Conservation (phyloP, 1,140 invertebrate species). For the Adelges cooleyi region DNA sequence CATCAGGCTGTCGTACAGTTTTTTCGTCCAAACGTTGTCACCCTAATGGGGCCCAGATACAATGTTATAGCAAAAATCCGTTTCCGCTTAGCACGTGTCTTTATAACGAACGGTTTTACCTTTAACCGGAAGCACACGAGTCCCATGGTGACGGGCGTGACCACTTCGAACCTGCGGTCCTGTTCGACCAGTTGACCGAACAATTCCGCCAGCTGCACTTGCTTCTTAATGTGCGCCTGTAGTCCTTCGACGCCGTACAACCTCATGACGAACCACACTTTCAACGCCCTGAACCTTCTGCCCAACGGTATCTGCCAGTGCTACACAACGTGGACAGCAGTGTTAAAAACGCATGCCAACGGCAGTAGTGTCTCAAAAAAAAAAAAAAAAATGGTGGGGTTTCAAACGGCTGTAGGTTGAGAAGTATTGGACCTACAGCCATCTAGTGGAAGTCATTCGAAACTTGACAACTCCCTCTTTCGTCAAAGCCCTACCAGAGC, state of each 20-base stretch:
- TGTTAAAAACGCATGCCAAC: too few relatives aligned
- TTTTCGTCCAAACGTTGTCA: conserved; percentile 57
- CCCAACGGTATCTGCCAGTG: conserved; percentile 92
- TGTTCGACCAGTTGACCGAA: conserved; percentile 57
- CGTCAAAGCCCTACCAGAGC: too few relatives aligned
- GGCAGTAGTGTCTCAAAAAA: too few relatives aligned
- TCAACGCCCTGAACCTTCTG: conserved; percentile 78
- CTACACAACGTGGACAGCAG: too few relatives aligned
- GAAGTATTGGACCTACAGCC: too few relatives aligned
- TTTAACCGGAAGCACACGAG: conserved; percentile 80
- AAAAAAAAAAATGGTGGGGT: too few relatives aligned
- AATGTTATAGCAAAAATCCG: background rate
- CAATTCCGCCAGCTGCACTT: conserved; percentile 59
- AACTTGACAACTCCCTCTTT: too few relatives aligned
- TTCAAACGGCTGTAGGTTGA: too few relatives aligned
- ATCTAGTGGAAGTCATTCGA: too few relatives aligned
- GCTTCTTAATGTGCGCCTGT: conserved; percentile 62
- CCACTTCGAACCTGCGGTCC: conserved; percentile 69
- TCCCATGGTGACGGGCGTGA: conserved; percentile 58
- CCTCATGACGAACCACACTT: conserved; percentile 87
- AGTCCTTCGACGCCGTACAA: conserved; percentile 70
- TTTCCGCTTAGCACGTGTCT: background rate
- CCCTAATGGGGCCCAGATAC: conserved; percentile 42
- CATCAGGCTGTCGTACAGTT: conserved; percentile 62
- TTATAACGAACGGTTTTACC: conserved; percentile 40